Base-by-base conservation (phyloP, 2,113 vertebrate genomes). In the Urocolius indicus region DNA sequence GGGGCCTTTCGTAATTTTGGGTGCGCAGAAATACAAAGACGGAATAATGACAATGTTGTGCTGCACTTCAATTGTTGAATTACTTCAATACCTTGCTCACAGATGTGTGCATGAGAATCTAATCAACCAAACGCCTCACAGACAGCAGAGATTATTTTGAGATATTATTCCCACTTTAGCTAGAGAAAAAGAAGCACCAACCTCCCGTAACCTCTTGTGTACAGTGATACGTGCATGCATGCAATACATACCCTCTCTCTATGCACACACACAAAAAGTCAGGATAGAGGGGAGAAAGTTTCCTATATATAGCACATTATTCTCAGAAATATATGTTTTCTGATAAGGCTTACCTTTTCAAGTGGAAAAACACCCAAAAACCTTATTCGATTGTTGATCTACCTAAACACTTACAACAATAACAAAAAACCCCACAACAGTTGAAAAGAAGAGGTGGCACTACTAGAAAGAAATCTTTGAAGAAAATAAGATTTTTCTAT, bases 1-100 rank as follows among this genome's bases (percentile, higher is more conserved):
- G 85, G 73, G 81, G 83, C 75, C 85, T 93, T 84, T 91, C 75
- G 74, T 90, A 90, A 93, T 86, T 96, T 90, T 92, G 82, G 90
- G 76, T 89, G 87, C 5, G 0, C 36, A 72, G 94, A 76, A 90
- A 88, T 77, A 92, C 38, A 57, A 66, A 89, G 83, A 67, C 1
- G 3, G 61, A 93, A 94, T 92, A 97, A 97, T 82, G 66, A 79
- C 77, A 75, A 77, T 74, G 86, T 83, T 96, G 69, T 91, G 58
- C 69, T 89, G 87, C 71, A 80, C 85, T 96, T 93, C 91, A 75
- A 55, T 80, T 94, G 84, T 52, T 95, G 91, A 94, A 91, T 93
- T 94, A 87, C 91, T 91, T 84, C 93, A 95, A 87, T 95, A 96
- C 93, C 90, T 97, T 96, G 85, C 61, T 90, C 87, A 93, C 90